Conservation (phyloP, 2,113 vertebrate species). For the Zosterops borbonicus region DNA sequence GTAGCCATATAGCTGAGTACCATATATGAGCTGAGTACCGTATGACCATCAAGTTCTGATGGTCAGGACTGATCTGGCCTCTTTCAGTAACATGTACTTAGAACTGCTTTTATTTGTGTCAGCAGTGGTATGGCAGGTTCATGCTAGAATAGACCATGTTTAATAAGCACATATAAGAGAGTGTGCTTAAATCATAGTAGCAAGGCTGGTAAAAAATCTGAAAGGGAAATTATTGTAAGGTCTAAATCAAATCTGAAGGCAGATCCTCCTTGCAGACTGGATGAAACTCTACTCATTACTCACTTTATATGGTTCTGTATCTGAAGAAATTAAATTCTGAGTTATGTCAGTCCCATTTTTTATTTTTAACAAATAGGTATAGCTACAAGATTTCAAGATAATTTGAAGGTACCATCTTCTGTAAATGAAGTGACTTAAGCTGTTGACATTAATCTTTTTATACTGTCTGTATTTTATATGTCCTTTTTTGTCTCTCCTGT, state of each 20-base stretch:
- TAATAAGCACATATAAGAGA: background rate
- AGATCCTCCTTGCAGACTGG: background rate
- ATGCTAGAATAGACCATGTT: background rate
- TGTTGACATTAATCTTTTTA: background rate
- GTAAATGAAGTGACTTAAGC: background rate
- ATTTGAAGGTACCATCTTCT: background rate
- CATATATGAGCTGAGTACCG: rapidly evolving
- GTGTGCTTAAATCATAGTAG: background rate
- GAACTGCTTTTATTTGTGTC: background rate
- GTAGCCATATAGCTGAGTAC: background rate
- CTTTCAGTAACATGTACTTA: background rate
- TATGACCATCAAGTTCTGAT: background rate
- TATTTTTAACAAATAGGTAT: background rate
- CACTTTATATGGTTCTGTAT: background rate
- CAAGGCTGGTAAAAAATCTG: background rate
- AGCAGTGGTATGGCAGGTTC: background rate
- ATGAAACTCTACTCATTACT: background rate
- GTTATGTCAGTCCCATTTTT: background rate
- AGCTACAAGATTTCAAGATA: background rate
- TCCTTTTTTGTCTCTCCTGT: background rate
- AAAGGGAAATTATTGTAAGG: background rate
- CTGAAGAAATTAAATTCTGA: background rate
- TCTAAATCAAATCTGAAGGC: background rate
- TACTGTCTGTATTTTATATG: background rate
- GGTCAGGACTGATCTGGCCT: background rate